Base-by-base conservation (phyloP, 2,113 vertebrate genomes). In the Grammomys dolichurus region DNA sequence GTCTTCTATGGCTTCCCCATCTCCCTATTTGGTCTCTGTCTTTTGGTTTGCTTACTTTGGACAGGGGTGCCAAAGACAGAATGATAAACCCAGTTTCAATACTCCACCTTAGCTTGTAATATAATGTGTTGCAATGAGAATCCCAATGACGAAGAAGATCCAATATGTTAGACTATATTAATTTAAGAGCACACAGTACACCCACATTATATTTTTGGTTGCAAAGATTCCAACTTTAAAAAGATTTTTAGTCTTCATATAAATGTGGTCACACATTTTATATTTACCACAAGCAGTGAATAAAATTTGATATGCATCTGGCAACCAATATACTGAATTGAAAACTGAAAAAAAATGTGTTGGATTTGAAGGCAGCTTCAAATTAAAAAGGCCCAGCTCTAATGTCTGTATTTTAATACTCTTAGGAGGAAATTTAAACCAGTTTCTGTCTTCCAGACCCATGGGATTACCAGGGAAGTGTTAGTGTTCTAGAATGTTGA, bases 271-370 rank as follows among this genome's bases (percentile, higher is more conserved):
- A 54, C 85, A 87, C 67, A 54, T 70, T 70, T 72, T 87, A 87
- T 87, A 87, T 87, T 72, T 87, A 54, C 67, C 85, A 72, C 85
- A 87, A 87, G 67, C 85, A 87, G 46, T 70, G 65, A 31, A 70
- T 87, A n/a, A 87, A n/a, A 72, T 70, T 87, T 46, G 70, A 54
- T 51, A 54, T 70, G 48, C 43, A 69, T 54, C 67, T 87, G 85
- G 67, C 48, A 72, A 72, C 85, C 46, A 70, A 72, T 70, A 70
- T 54, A 87, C 70, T 87, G 85, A n/a, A 87, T n/a, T 87, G n/a
- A 87, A 87, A 26, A n/a, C 48, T 87, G 46, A 87, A 87, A 72
- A 87, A 17, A 86, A 86, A 67, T 40, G 63, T 22, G 17, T 69
- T 51, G 6, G 19, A 26, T 51, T 69, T 87, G 3, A 69, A 54